Evolutionary conservation across 2,888 invertebrate genomes (phyloP).

Genomic region (Galeopsomyia nigrocyanea): DNA sequence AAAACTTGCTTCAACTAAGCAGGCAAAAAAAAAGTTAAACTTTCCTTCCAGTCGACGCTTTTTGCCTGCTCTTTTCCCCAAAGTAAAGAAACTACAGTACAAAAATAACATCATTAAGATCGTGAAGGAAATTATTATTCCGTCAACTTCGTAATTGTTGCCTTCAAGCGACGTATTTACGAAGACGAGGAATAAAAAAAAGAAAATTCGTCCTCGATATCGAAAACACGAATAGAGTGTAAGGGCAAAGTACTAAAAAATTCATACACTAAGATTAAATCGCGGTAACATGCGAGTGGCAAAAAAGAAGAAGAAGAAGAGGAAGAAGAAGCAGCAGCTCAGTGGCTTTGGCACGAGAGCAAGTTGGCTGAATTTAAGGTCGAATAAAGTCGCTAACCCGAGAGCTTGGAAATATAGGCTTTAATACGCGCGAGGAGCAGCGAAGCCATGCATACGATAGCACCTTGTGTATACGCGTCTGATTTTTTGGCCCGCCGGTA

Average conservation of each 20-base stretch:
- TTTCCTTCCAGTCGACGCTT: not conserved
- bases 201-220: no score
- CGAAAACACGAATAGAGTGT: no score
- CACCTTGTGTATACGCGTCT: not conserved
- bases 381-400: conserved; percentile 58
- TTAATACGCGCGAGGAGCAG: not conserved
- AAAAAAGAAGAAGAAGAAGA: not conserved
- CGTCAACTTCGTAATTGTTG: no score
- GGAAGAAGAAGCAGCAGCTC: not conserved
- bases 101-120: no score
- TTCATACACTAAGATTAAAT: conserved; percentile 40
- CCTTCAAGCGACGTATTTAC: no score
- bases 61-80: not conserved
- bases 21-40: conserved; percentile 19
- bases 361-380: conserved; percentile 62
- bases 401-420: conserved; percentile 12
- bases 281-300: not conserved
- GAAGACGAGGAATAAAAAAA: no score
- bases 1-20: conserved; percentile 21
- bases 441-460: conserved; percentile 12
- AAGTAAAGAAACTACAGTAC: not conserved
- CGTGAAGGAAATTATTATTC: no score
- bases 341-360: conserved; percentile 35
- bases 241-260: conserved; percentile 19
- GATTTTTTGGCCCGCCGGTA: conserved; percentile 25